A percentile compares a stretch with the other conserved stretches of the same genome.
Evolutionary conservation across 92 coral and sea anemone species (phyloP).

Genomic region (Phenganax subtilis): DNA sequence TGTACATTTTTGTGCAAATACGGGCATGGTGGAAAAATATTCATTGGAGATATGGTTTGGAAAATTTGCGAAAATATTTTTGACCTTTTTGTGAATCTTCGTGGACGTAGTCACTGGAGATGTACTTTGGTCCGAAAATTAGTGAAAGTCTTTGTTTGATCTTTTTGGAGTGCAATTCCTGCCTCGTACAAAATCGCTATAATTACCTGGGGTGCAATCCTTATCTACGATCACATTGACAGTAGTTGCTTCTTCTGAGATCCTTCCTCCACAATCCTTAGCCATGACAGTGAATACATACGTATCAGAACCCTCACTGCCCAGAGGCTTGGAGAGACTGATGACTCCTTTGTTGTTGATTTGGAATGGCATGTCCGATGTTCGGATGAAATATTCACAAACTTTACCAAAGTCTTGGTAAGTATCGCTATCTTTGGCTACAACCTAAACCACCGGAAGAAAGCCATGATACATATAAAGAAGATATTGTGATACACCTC

Average conservation of each 20-base stretch:
- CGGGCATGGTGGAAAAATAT: no score
- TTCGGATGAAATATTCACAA: slow-evolving; percentile 67
- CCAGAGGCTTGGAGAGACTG: slow-evolving; percentile 60
- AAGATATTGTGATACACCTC: no score
- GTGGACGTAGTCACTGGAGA: neutral
- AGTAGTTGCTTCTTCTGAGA: slow-evolving; percentile 54
- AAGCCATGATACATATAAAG: neutral
- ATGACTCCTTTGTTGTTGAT: slow-evolving; percentile 63
- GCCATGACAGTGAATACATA: slow-evolving; percentile 79
- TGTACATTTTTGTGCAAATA: no score
- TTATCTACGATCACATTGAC: slow-evolving; percentile 60
- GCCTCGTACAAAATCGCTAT: neutral
- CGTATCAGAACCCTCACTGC: slow-evolving; percentile 51
- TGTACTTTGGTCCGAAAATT: neutral
- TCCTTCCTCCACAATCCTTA: slow-evolving; percentile 75
- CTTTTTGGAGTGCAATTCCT: no score
- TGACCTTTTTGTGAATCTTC: no score
- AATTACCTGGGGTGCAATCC: slow-evolving; percentile 66
- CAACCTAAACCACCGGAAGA: slow-evolving; percentile 46
- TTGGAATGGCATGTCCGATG: slow-evolving; percentile 61
- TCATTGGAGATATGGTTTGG: no score
- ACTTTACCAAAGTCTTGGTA: slow-evolving; percentile 62
- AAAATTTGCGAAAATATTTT: no score
- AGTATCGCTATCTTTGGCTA: slow-evolving; percentile 68
- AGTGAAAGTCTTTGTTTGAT: no score